A percentile compares a stretch with the other conserved stretches of the same genome.
Conservation (phyloP, 2,888 invertebrate genomes). For the Phasia obesa region DNA sequence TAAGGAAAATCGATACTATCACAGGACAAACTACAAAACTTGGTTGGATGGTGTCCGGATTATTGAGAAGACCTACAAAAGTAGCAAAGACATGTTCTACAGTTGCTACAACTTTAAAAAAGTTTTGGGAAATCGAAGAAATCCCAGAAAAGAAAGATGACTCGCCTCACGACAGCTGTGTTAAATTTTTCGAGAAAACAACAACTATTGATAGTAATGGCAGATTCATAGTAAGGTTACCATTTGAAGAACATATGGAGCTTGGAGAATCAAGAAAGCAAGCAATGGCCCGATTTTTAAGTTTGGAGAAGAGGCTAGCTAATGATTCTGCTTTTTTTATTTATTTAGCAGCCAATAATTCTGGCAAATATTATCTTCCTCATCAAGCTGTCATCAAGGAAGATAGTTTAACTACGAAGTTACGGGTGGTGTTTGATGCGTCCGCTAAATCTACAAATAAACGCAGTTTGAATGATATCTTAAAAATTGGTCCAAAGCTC, state of each 20-base stretch:
- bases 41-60: constrained; percentile 52
- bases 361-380: too few relatives aligned
- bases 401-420: constrained; percentile 31
- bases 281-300: background rate
- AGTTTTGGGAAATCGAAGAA: constrained; percentile 30
- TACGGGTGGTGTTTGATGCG: constrained; percentile 17
- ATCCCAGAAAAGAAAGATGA: background rate
- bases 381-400: constrained; percentile 43
- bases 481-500: constrained; percentile 73
- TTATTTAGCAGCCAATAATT: too few relatives aligned
- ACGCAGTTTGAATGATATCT: constrained; percentile 57
- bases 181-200: constrained; percentile 4
- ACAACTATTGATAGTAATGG: background rate
- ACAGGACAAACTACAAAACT: constrained; percentile 51
- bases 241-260: background rate
- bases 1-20: background rate
- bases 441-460: constrained; percentile 51
- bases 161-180: too few relatives aligned
- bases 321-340: too few relatives aligned
- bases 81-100: background rate
- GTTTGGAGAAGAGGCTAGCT: constrained; percentile 4
- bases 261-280: background rate
- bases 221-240: background rate
- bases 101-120: background rate
- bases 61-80: background rate